These are phyloP conservation scores for Tribolium castaneum DNA, from an alignment of 1,140 invertebrate genomes.

Conservation along the genomic window DNA sequence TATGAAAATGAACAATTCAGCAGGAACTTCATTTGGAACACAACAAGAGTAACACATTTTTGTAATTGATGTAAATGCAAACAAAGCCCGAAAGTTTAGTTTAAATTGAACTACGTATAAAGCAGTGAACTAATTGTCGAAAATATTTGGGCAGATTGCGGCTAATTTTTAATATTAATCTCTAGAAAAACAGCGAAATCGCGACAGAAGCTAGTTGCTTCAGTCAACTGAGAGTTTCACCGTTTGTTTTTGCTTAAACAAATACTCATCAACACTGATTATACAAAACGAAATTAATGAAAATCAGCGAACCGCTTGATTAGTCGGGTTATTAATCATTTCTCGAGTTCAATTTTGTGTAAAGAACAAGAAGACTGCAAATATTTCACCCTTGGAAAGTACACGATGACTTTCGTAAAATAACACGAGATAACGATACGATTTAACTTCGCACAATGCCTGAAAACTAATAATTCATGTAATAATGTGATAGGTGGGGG, in stretches of 20 bases:
- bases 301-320: constrained; percentile 56
- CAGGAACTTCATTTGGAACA: neutral
- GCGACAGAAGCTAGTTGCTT: neutral
- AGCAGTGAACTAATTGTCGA: neutral
- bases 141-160: neutral
- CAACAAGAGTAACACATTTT: constrained; percentile 3
- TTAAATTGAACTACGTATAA: constrained; percentile 3
- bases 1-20: too few species aligned
- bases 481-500: constrained; percentile 18
- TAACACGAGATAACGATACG: constrained; percentile 17
- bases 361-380: constrained; percentile 25
- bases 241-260: constrained; percentile 35
- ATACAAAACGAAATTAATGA: constrained; percentile 54
- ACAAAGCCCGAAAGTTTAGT: neutral
- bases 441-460: neutral
- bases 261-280: constrained; percentile 42
- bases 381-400: constrained; percentile 27
- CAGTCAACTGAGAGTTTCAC: neutral
- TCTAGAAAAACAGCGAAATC: neutral
- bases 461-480: constrained; percentile 27
- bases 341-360: constrained; percentile 33
- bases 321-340: constrained; percentile 53
- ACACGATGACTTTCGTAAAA: constrained; percentile 28
- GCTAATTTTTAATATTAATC: constrained; percentile 1
- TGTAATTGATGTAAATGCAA: constrained; percentile 1